Percentiles rank a stretch among this genome's conserved stretches.
Evolutionary conservation across 2,113 vertebrate genomes (phyloP).

Genomic region (Apeltes quadracus): DNA sequence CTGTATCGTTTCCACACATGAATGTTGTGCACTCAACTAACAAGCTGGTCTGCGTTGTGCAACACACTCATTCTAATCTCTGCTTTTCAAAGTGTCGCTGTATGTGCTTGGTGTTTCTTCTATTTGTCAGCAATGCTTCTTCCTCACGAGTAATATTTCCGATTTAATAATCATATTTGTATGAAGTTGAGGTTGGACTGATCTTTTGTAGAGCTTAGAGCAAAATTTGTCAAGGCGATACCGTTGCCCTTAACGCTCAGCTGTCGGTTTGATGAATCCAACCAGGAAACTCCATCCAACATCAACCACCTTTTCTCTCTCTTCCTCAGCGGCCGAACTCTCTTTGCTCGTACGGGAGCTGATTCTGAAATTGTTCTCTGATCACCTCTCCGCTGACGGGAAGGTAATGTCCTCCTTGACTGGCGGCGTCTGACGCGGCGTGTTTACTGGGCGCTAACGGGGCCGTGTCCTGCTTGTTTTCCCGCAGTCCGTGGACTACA

Average conservation of each 20-base stretch:
- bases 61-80: neutral
- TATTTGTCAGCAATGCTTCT: neutral
- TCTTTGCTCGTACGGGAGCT: constrained; percentile 79
- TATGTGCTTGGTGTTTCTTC: constrained; percentile 3
- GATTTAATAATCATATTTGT: neutral
- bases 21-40: constrained; percentile 20
- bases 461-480: neutral
- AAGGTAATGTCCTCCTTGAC: constrained; percentile 73
- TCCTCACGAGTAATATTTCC: constrained; percentile 2
- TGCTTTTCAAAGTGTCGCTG: neutral
- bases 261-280: neutral
- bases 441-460: neutral
- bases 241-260: neutral
- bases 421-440: neutral
- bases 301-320: neutral
- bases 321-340: constrained; percentile 71
- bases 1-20: neutral
- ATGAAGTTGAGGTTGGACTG: neutral
- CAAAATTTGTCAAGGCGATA: neutral
- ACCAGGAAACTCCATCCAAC: neutral
- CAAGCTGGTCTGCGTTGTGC: constrained; percentile 5
- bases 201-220: neutral
- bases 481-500: constrained; percentile 81
- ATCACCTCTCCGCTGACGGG: constrained; percentile 83
- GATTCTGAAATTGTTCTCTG: constrained; percentile 81